Evolutionary conservation across 53 echinoderm and acorn worm genomes (phyloP), one percentile per base, ranked within the genome.

Genomic region (Apostichopus leukothele): DNA sequence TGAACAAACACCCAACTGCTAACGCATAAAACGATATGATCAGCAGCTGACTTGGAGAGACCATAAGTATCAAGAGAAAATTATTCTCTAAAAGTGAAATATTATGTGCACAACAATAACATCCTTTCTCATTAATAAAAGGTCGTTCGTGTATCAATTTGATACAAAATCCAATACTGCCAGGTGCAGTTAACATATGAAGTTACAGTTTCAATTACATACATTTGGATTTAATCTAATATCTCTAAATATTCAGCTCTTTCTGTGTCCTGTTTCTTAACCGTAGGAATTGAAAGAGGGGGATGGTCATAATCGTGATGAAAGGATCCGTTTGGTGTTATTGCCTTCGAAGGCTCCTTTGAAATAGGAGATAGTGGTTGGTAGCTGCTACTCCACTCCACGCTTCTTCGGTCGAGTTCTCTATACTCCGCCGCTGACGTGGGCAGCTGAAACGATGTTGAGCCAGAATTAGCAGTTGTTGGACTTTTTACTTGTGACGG

Each of bases 241-340:
- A 79, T 79, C 53, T 79, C 79, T 50, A 79, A 8, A 79, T 79
- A 79, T 11, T 52, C 79, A 4, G 53, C 7, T 79, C 51, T 79
- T 52, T 79, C 79, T 1, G 51, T 11, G 9, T n/a, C 51, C 8
- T 51, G 79, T 52, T 79, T 79, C 53, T 79, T 79, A 51, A 7
- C 3, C 18, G 39, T 53, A 51, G 63, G 63, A 16, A 63, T 79
- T 53, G 79, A 16, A 11, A 16, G 11, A 13, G 53, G 79, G 5
- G 79, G 79, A 52, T 51, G n/a, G n/a, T 79, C 79, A 51, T 79
- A 79, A 19, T 79, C 79, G 52, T 79, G 79, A 5, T 51, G 39
- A 11, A 53, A 50, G 19, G 79, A 78, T 50, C 16, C 27, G 27
- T 27, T 27, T 27, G 27, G 3, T 79, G 9, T 53, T 19, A 3